Conservation (phyloP, 2,888 invertebrate genomes). For the Caradrina clavipalpis region DNA sequence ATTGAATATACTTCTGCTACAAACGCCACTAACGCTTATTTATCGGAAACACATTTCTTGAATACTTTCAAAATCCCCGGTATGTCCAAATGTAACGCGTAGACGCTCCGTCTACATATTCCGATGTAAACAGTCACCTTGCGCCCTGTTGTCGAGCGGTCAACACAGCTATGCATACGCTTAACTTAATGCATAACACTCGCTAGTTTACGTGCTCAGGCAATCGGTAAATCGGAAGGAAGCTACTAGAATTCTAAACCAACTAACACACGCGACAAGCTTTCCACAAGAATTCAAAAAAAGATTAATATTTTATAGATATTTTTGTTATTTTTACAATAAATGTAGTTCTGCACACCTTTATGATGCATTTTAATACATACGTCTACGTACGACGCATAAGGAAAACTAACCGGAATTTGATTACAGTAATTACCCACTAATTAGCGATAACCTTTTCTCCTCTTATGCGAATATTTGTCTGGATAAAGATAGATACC, state of each 20-base stretch:
- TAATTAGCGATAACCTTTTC: slow-evolving; percentile 14
- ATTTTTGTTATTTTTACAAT: no score
- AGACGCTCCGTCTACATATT: slow-evolving; percentile 50
- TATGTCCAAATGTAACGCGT: slow-evolving; percentile 3
- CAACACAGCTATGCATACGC: slow-evolving; percentile 48
- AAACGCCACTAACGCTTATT: no score
- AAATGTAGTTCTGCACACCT: no score
- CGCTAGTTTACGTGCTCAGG: neutral
- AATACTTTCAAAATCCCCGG: neutral
- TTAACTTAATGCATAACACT: slow-evolving; percentile 54
- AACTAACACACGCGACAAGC: neutral
- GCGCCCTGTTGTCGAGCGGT: slow-evolving; percentile 57
- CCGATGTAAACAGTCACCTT: slow-evolving; percentile 51
- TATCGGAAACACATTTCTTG: no score
- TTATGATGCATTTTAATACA: no score
- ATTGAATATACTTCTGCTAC: no score
- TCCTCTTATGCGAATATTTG: neutral
- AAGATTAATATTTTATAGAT: no score
- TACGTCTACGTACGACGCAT: neutral
- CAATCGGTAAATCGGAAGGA: slow-evolving; percentile 51
- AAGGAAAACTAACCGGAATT: slow-evolving; percentile 16
- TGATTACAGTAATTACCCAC: neutral
- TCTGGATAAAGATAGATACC: neutral
- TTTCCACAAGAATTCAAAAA: neutral
- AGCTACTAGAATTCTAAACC: slow-evolving; percentile 34